Percentiles rank a stretch among this genome's conserved stretches.
Conservation (phyloP, 2,888 invertebrate genomes). For the Xestia sexstrigata region DNA sequence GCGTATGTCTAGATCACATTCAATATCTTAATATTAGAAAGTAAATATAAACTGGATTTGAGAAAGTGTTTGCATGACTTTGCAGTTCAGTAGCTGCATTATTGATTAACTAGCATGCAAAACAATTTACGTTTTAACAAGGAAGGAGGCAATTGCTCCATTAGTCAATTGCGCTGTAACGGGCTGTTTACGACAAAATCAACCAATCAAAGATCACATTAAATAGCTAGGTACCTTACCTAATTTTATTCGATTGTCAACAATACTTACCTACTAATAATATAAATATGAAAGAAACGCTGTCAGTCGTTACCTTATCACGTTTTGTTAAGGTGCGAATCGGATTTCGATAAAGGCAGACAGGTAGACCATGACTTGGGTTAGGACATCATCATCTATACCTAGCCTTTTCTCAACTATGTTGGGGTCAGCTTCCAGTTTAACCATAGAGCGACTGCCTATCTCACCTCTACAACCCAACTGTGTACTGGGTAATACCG, state of each 20-base stretch:
- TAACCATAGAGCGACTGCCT: too few species aligned
- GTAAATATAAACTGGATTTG: conserved; percentile 10
- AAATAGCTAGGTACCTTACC: too few species aligned
- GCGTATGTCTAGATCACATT: not conserved
- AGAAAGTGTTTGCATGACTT: conserved; percentile 8
- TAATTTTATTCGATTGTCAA: not conserved
- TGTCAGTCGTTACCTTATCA: too few species aligned
- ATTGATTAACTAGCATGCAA: not conserved
- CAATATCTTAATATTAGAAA: conserved; percentile 17
- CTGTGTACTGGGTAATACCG: not conserved
- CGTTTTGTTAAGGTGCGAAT: too few species aligned
- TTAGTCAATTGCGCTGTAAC: not conserved
- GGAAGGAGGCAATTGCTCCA: not conserved
- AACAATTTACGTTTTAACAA: not conserved
- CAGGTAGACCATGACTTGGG: too few species aligned
- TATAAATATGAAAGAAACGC: not conserved
- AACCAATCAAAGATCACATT: not conserved
- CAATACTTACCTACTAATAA: not conserved
- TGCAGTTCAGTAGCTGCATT: not conserved
- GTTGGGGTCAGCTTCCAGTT: too few species aligned
- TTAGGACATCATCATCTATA: too few species aligned
- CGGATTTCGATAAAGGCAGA: too few species aligned
- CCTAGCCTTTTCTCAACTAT: too few species aligned
- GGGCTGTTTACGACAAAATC: not conserved
- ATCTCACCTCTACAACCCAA: too few species aligned